Conservation (phyloP, 2,113 vertebrate species). For the Poeciliopsis prolifica region DNA sequence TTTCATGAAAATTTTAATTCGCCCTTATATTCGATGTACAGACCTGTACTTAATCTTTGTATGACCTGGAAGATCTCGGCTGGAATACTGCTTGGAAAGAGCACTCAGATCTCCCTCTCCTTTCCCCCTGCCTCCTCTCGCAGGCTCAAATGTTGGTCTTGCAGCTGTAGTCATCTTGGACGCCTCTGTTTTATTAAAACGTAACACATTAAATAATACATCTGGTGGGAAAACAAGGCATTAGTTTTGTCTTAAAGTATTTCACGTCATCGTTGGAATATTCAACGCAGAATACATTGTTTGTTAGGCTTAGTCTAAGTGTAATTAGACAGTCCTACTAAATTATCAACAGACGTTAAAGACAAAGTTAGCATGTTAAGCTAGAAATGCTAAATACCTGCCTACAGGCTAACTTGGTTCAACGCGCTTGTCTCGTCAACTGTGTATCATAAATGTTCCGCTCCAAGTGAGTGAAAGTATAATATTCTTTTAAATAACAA, state of each 20-base stretch:
- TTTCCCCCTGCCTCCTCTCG: constrained; percentile 95
- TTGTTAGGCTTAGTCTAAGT: background rate
- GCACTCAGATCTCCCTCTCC: constrained; percentile 97
- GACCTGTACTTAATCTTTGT: constrained; percentile 99
- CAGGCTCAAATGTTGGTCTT: constrained; percentile 96
- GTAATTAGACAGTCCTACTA: background rate
- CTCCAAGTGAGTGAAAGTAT: accelerated
- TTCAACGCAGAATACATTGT: background rate
- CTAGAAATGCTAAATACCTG: constrained; percentile 9
- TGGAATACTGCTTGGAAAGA: constrained; percentile 96
- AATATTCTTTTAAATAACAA: background rate
- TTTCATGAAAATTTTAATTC: background rate
- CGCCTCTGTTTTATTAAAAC: constrained; percentile 21
- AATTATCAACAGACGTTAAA: background rate
- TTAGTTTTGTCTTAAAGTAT: background rate
- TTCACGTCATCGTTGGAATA: background rate
- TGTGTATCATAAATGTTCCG: accelerated
- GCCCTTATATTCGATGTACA: constrained; percentile 1
- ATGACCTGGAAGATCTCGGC: constrained; percentile 95
- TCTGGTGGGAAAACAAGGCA: background rate
- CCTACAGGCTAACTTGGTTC: constrained; percentile 22
- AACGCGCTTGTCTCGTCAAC: accelerated
- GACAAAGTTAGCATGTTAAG: constrained; percentile 19
- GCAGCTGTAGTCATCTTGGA: constrained; percentile 95
- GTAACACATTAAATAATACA: background rate